phyloP scores from a whole-genome alignment of 2,113 vertebrate species.

The Prolemur simus region DNA sequence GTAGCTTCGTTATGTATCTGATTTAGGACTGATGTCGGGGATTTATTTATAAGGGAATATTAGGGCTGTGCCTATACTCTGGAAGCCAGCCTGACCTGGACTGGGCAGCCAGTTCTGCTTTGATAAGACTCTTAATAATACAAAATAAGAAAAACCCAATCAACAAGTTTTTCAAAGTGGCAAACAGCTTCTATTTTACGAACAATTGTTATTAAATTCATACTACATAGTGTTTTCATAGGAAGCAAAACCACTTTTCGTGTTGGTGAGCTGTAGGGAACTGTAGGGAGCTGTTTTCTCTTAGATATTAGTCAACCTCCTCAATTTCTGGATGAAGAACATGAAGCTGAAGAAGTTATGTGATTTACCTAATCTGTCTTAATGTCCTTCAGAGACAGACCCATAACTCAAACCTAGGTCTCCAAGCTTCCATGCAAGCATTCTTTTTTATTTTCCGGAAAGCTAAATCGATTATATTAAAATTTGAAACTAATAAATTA shows the following conservation, averaged over 20 bases:
- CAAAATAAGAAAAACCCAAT: background rate
- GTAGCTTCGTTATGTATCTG: background rate
- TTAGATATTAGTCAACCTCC: background rate
- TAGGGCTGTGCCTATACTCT: background rate
- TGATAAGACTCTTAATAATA: conserved; percentile 15
- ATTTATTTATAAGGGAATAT: background rate
- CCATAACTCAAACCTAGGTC: background rate
- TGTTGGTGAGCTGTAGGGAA: background rate
- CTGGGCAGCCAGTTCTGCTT: background rate
- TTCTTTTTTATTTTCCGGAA: background rate
- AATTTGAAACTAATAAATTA: background rate
- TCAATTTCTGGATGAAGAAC: background rate
- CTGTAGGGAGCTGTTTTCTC: too few relatives aligned
- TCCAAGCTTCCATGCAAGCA: background rate
- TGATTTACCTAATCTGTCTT: background rate
- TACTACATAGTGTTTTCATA: background rate
- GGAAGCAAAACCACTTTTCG: background rate
- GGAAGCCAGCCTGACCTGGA: background rate
- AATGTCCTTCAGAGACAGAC: background rate
- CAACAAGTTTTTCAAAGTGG: background rate
- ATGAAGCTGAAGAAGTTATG: background rate
- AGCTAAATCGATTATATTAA: background rate
- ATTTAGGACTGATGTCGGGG: background rate
- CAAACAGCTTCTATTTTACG: background rate
- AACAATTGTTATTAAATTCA: background rate